phyloP scores from a whole-genome alignment of 1,140 invertebrate genomes.

The Sycophaga agraensis region DNA sequence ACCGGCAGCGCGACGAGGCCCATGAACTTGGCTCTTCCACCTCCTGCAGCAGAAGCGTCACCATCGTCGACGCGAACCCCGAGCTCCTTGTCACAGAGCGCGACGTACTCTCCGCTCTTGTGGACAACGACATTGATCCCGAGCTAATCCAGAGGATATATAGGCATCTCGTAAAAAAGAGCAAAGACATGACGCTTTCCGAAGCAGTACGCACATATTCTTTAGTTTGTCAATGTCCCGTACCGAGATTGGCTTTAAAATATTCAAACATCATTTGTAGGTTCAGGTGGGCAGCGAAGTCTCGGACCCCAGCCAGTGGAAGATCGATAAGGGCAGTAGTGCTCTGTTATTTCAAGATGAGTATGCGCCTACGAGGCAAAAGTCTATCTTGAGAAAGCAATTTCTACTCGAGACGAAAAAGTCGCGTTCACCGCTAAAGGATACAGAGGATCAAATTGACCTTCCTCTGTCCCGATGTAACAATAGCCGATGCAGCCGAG shows the following conservation, averaged over 20 bases:
- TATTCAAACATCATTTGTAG: constrained; percentile 2
- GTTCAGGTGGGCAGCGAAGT: constrained; percentile 21
- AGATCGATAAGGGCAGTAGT: not conserved
- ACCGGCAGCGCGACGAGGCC: constrained; percentile 16
- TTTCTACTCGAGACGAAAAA: too few relatives aligned
- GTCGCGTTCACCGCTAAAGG: too few relatives aligned
- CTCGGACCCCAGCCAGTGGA: not conserved
- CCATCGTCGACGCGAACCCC: constrained; percentile 46
- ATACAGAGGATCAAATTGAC: too few relatives aligned
- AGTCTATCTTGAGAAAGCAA: too few relatives aligned
- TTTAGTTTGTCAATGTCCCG: too few relatives aligned
- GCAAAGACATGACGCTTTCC: constrained; percentile 37
- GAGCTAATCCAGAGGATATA: constrained; percentile 45
- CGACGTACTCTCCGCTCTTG: constrained; percentile 45
- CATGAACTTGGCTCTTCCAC: not conserved
- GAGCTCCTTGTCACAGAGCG: constrained; percentile 44
- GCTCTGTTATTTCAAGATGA: too few relatives aligned
- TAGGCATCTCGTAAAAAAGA: constrained; percentile 40
- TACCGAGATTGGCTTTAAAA: not conserved
- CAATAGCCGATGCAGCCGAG: too few relatives aligned
- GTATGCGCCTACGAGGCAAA: too few relatives aligned
- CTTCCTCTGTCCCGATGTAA: too few relatives aligned
- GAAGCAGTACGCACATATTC: constrained; percentile 7
- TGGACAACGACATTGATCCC: constrained; percentile 46
- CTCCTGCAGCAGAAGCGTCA: constrained; percentile 30